phyloP scores from a whole-genome alignment of 2,113 vertebrate genomes.

The Gobiocypris rarus region DNA sequence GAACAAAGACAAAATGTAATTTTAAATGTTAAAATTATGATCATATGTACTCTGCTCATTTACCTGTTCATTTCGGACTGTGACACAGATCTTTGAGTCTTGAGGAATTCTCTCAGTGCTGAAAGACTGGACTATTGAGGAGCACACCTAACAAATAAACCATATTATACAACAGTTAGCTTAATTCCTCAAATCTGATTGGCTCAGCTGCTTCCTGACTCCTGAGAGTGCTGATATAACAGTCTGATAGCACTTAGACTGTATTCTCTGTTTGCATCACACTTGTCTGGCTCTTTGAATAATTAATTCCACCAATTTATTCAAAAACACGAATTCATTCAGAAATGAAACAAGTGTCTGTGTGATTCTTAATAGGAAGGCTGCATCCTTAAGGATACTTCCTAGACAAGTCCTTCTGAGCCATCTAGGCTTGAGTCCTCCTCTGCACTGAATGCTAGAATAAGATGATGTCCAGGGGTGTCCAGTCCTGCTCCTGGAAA shows the following conservation, averaged over 20 bases:
- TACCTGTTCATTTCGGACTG: conserved; percentile 71
- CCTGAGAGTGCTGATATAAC: background rate
- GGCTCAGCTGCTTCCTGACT: background rate
- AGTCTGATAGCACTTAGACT: too few species aligned
- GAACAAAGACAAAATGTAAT: background rate
- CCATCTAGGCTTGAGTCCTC: too few species aligned
- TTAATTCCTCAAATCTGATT: background rate
- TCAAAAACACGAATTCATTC: background rate
- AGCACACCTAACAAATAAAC: conserved; percentile 76
- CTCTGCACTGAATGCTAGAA: too few species aligned
- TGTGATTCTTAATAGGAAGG: too few species aligned
- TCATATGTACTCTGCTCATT: background rate
- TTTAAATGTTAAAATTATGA: background rate
- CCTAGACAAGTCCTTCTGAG: too few species aligned
- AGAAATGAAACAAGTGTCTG: background rate
- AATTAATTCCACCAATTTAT: background rate
- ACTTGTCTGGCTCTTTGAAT: background rate
- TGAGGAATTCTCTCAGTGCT: conserved; percentile 71
- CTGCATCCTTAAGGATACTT: too few species aligned
- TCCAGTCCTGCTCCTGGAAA: too few species aligned
- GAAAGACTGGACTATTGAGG: conserved; percentile 80
- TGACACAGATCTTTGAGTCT: conserved; percentile 79
- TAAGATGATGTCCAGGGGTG: too few species aligned
- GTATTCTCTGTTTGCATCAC: too few species aligned
- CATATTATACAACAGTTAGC: background rate